phyloP scores from a whole-genome alignment of 2,888 invertebrate species.

The Macrosiphum euphorbiae region DNA sequence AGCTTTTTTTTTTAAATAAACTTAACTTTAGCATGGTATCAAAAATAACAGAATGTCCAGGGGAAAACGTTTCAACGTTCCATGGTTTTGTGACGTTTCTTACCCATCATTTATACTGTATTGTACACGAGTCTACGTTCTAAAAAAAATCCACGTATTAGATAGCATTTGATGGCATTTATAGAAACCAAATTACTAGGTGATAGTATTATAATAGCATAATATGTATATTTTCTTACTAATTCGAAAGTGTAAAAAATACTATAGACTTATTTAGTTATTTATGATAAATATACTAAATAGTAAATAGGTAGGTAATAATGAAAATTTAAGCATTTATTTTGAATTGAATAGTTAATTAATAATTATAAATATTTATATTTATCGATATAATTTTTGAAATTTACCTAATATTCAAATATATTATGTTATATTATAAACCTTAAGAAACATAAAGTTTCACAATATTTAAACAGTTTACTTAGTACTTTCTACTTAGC shows the following conservation, averaged over 20 bases:
- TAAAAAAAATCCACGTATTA: background rate
- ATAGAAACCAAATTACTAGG: background rate
- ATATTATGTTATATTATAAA: background rate
- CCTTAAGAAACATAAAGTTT: background rate
- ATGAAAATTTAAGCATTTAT: background rate
- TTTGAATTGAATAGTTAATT: background rate
- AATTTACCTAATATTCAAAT: background rate
- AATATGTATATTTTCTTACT: background rate
- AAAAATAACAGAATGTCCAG: background rate
- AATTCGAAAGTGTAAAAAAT: background rate
- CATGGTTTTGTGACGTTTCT: background rate
- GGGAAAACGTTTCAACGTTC: background rate
- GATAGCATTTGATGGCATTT: background rate
- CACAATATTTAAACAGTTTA: background rate
- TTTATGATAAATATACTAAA: background rate
- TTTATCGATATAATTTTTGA: background rate
- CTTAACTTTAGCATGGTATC: background rate
- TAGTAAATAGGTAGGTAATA: background rate
- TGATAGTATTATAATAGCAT: background rate
- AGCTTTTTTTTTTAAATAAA: background rate
- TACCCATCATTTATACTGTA: background rate
- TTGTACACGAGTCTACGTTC: background rate
- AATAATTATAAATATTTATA: too few species aligned
- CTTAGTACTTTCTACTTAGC: background rate
- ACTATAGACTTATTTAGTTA: background rate